Evolutionary conservation across 2,113 vertebrate species (phyloP).

Genomic region (Albula glossodonta): DNA sequence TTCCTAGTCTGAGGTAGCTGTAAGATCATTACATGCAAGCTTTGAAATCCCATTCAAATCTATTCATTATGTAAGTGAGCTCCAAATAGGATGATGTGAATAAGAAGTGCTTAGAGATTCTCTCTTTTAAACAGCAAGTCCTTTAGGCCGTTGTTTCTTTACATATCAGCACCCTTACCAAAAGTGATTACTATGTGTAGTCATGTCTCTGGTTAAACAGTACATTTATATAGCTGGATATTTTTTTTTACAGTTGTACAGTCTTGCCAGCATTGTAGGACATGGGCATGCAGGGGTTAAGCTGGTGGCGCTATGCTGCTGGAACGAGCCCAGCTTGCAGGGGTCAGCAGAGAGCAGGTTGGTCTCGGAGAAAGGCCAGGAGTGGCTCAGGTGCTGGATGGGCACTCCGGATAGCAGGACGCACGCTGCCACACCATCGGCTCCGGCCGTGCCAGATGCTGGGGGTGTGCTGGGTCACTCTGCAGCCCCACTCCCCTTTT

Average conservation of each 20-base stretch:
- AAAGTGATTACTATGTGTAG: not conserved
- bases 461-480: not conserved
- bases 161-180: not conserved
- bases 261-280: not conserved
- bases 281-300: not conserved
- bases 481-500: not conserved
- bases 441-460: not conserved
- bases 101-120: not conserved
- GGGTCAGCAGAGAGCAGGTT: conserved; percentile 25
- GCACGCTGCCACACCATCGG: not conserved
- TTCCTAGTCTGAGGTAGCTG: not conserved
- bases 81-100: conserved; percentile 9
- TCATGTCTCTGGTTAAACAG: not conserved
- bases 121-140: not conserved
- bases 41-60: not conserved
- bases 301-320: not conserved
- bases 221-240: no score
- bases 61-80: not conserved
- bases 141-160: not conserved
- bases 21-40: not conserved
- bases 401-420: conserved; percentile 22
- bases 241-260: no score
- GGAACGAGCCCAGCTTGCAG: not conserved
- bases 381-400: conserved; percentile 27
- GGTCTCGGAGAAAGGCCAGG: not conserved